Conservation (phyloP, 2,797 vertebrate species). For the Selene dorsalis region DNA sequence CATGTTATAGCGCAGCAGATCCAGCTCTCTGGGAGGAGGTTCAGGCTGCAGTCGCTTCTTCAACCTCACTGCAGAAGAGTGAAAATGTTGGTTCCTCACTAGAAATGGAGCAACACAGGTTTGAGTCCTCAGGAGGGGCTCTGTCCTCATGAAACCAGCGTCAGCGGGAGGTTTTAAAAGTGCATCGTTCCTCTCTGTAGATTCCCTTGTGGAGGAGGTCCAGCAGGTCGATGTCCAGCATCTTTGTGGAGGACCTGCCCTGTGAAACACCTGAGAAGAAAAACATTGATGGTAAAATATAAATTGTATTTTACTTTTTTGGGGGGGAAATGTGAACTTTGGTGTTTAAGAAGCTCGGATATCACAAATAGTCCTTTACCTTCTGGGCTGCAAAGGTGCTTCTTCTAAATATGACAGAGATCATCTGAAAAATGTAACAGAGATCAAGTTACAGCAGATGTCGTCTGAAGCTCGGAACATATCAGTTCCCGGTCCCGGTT, state of each 20-base stretch:
- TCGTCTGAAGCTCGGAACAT: too few relatives aligned
- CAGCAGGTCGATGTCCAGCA: slow-evolving; percentile 56
- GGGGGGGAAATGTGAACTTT: not conserved
- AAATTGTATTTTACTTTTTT: not conserved
- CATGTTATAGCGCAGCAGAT: slow-evolving; percentile 80
- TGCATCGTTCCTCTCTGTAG: not conserved
- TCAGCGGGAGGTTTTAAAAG: not conserved
- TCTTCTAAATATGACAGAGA: slow-evolving; percentile 60
- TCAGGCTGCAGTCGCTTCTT: slow-evolving; percentile 77
- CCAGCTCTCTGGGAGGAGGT: slow-evolving; percentile 68
- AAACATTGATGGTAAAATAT: not conserved
- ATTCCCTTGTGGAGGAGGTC: slow-evolving; percentile 11
- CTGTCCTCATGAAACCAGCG: not conserved
- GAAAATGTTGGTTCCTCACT: slow-evolving; percentile 47
- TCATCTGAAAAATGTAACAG: slow-evolving; percentile 62
- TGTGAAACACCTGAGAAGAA: slow-evolving; percentile 41
- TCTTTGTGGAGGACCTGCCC: slow-evolving; percentile 36
- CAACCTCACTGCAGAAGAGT: slow-evolving; percentile 72
- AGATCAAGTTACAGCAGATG: not conserved
- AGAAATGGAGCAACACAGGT: not conserved
- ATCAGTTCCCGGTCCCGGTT: too few relatives aligned
- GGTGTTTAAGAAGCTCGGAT: not conserved
- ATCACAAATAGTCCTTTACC: slow-evolving; percentile 45
- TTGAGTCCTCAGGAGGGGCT: not conserved
- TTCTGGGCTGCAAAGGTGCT: slow-evolving; percentile 47